These are phyloP conservation scores for Galagoides demidoff DNA, from an alignment of 2,797 vertebrate genomes.

Conservation along the genomic window DNA sequence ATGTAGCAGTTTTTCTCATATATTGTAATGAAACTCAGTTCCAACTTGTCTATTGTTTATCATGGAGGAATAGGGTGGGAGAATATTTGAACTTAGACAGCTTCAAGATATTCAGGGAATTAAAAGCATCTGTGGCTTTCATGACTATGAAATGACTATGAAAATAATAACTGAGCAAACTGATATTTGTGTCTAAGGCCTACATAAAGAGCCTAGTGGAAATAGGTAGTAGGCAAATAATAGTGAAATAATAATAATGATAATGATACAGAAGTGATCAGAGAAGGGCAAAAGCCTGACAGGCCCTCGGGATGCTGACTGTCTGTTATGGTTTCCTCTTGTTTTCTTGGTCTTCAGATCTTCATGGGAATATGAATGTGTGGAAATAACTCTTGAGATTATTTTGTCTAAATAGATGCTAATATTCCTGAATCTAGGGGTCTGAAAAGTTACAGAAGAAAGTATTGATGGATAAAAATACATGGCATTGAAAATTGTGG, in stretches of 20 bases:
- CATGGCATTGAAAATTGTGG: constrained; percentile 24
- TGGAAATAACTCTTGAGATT: constrained; percentile 33
- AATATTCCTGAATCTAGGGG: constrained; percentile 57
- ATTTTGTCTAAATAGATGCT: constrained; percentile 56
- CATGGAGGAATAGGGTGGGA: constrained; percentile 26
- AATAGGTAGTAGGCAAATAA: not conserved
- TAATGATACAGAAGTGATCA: not conserved
- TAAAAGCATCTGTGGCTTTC: constrained; percentile 42
- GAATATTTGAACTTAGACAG: constrained; percentile 21
- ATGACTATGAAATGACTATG: not conserved
- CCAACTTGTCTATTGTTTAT: constrained; percentile 28
- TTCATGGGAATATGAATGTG: constrained; percentile 49
- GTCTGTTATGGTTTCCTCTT: not conserved
- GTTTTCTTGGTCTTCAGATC: constrained; percentile 50
- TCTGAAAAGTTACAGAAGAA: constrained; percentile 46
- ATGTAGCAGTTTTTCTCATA: constrained; percentile 18
- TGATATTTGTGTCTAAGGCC: constrained; percentile 38
- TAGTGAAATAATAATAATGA: not conserved
- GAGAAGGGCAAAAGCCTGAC: not conserved
- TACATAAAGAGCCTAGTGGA: constrained; percentile 48
- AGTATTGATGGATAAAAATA: constrained; percentile 38
- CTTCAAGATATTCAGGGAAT: constrained; percentile 39
- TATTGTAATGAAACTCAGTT: constrained; percentile 57
- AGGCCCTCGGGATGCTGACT: not conserved
- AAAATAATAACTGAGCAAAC: constrained; percentile 54